Conservation (phyloP, 2,113 vertebrate genomes). For the Nipponia nippon region DNA sequence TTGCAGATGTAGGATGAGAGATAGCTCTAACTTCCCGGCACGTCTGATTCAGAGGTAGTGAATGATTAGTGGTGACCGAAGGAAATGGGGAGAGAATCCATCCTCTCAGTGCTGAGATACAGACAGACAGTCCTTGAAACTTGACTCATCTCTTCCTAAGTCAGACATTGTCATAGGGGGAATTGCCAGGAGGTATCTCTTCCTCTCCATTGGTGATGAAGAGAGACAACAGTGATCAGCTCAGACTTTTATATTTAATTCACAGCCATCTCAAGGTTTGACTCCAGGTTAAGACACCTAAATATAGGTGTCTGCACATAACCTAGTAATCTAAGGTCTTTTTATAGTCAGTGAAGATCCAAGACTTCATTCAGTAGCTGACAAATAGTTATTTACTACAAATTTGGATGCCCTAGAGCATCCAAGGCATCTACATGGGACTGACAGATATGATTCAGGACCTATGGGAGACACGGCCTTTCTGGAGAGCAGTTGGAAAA, state of each 20-base stretch:
- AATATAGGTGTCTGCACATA: neutral
- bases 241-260: neutral
- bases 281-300: neutral
- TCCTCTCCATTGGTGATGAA: neutral
- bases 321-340: neutral
- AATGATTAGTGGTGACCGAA: neutral
- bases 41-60: neutral
- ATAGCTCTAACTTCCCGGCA: neutral
- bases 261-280: neutral
- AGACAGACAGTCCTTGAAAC: neutral
- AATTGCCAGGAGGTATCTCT: neutral
- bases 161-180: neutral
- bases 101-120: neutral
- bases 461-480: neutral
- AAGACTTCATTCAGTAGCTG: neutral
- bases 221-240: neutral
- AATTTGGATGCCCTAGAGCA: neutral
- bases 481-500: neutral
- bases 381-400: neutral
- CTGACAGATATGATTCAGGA: neutral
- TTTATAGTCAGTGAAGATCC: neutral
- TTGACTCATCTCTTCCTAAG: neutral
- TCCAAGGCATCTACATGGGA: neutral
- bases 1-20: neutral
- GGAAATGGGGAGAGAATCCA: neutral